A percentile compares a stretch with the other conserved stretches of the same genome.
phyloP scores from a whole-genome alignment of 2,888 invertebrate species.

The Lordiphosa andalusiaca region DNA sequence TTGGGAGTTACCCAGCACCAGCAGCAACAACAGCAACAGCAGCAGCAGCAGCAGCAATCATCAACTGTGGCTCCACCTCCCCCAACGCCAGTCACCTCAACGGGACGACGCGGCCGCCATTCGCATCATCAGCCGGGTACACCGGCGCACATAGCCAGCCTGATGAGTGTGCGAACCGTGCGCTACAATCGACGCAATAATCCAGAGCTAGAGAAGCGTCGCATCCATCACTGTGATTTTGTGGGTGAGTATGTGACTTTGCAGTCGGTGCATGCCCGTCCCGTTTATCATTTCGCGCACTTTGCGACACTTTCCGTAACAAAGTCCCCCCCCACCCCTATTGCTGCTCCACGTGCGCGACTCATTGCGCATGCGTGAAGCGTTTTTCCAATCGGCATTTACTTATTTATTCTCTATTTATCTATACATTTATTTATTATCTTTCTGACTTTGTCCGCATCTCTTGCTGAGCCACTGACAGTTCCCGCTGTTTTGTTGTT shows the following conservation, averaged over 20 bases:
- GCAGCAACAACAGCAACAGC: conserved; percentile 35
- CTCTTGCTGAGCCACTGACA: conserved; percentile 30
- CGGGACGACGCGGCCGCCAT: conserved; percentile 56
- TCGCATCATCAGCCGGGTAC: conserved; percentile 70
- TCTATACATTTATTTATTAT: conserved; percentile 73
- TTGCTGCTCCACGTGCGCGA: conserved; percentile 32
- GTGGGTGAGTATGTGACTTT: conserved; percentile 84
- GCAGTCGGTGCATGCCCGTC: conserved; percentile 51
- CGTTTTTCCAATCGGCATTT: conserved; percentile 68
- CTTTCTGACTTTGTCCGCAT: conserved; percentile 39
- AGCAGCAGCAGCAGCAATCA: conserved; percentile 37
- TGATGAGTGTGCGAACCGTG: conserved; percentile 80
- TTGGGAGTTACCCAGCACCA: not conserved
- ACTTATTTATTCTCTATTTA: conserved; percentile 73
- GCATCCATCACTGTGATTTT: conserved; percentile 98
- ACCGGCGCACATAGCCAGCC: conserved; percentile 77
- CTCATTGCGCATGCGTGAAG: conserved; percentile 61
- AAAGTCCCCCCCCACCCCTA: conserved; percentile 14
- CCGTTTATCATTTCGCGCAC: conserved; percentile 68
- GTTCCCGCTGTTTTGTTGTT: conserved; percentile 55
- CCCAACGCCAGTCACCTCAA: conserved; percentile 26
- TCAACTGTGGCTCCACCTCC: conserved; percentile 31
- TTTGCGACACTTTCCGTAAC: conserved; percentile 71
- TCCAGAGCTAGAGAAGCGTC: conserved; percentile 96
- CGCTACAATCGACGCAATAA: conserved; percentile 97